A percentile compares a stretch with the other conserved stretches of the same genome.
Conservation (phyloP, 2,888 invertebrate species). For the Zhuqinia jingwanae region DNA sequence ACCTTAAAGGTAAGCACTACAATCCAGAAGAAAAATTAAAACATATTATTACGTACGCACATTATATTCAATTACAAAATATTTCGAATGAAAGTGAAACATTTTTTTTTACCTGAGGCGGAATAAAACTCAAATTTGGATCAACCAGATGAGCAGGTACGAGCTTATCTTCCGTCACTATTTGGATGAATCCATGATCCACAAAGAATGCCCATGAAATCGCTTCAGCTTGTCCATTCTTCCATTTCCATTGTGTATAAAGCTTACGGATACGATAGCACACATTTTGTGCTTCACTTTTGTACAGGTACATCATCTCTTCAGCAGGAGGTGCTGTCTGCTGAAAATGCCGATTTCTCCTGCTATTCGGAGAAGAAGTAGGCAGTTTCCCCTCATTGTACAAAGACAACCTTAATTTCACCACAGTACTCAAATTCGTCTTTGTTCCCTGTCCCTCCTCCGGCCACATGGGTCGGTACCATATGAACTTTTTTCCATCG, state of each 20-base stretch:
- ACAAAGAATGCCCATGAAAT: background rate
- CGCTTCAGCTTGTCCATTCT: background rate
- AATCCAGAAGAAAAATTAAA: no score
- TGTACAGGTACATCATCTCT: background rate
- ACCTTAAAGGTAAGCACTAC: no score
- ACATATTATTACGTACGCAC: no score
- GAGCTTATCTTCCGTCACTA: background rate
- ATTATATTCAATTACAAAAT: no score
- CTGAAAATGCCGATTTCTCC: no score
- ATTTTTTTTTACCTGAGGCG: slow-evolving; percentile 42
- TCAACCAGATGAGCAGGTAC: slow-evolving; percentile 24
- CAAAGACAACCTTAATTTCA: background rate
- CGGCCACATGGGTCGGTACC: background rate
- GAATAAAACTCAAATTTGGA: slow-evolving; percentile 45
- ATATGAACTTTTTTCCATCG: background rate
- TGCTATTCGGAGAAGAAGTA: background rate
- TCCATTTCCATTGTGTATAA: background rate
- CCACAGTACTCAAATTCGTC: background rate
- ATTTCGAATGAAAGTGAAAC: no score
- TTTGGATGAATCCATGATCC: slow-evolving; percentile 26
- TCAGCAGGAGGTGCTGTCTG: no score
- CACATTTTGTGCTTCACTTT: background rate
- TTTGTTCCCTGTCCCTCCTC: no score
- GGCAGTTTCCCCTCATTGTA: background rate
- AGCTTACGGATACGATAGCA: slow-evolving; percentile 2